Evolutionary conservation across 2,888 invertebrate species (phyloP).

Genomic region (Hyposoter didymator): DNA sequence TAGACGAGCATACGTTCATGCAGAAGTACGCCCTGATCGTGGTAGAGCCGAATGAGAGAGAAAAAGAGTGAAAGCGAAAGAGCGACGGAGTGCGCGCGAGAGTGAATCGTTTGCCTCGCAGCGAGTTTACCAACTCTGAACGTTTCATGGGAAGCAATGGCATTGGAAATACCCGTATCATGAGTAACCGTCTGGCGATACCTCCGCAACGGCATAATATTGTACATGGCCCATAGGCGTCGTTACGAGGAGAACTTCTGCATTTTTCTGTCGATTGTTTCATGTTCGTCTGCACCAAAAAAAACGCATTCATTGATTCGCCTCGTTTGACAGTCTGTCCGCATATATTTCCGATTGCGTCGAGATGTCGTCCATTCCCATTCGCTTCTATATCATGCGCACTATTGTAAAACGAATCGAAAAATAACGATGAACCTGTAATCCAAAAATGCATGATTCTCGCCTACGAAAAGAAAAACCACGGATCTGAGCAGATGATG

Average conservation of each 20-base stretch:
- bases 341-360: neutral
- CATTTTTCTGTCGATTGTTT: constrained; percentile 24
- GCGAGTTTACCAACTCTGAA: constrained; percentile 23
- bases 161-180: constrained; percentile 33
- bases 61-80: neutral
- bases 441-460: neutral
- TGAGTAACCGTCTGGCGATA: constrained; percentile 15
- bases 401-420: neutral
- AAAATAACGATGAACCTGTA: neutral
- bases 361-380: neutral
- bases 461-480: too few species aligned
- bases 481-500: neutral
- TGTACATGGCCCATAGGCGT: constrained; percentile 9
- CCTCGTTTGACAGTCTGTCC: neutral
- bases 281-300: constrained; percentile 21
- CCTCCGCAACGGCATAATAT: constrained; percentile 8
- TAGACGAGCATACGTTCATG: neutral
- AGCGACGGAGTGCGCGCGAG: neutral
- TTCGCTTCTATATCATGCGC: neutral
- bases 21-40: neutral
- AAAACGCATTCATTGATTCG: neutral
- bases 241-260: constrained; percentile 6
- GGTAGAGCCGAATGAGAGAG: neutral
- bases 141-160: constrained; percentile 31
- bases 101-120: constrained; percentile 23